These are phyloP conservation scores for Gorsachius goisagi DNA, from an alignment of 2,113 vertebrate genomes.

Conservation along the genomic window DNA sequence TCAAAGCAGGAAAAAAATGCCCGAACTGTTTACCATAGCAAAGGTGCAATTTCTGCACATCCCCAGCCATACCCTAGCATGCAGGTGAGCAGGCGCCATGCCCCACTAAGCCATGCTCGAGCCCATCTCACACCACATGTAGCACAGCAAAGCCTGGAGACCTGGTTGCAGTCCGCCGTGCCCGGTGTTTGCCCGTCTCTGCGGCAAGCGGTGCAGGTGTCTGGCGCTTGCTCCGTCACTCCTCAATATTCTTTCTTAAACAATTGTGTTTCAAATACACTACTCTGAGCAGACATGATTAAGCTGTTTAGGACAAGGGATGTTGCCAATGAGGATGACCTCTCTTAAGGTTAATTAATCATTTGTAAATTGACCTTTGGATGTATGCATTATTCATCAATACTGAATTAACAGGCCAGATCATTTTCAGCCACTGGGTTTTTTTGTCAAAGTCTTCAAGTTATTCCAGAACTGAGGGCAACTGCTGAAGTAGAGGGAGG, in stretches of 20 bases:
- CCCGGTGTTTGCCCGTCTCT: rapidly evolving
- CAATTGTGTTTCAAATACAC: neutral
- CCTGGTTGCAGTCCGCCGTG: rapidly evolving
- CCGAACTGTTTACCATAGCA: neutral
- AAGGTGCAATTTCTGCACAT: neutral
- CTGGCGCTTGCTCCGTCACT: rapidly evolving
- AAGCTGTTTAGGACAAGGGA: neutral
- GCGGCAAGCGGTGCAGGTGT: rapidly evolving
- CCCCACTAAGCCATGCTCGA: rapidly evolving
- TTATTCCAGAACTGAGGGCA: neutral
- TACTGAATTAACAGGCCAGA: neutral
- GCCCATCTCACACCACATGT: too few species aligned
- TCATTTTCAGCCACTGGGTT: neutral
- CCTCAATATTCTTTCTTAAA: neutral
- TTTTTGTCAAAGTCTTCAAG: neutral
- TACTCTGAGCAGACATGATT: neutral
- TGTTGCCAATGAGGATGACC: neutral
- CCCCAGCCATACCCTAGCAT: neutral
- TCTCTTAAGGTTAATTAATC: slow-evolving; percentile 57
- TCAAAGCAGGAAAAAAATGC: neutral
- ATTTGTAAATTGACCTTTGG: slow-evolving; percentile 44
- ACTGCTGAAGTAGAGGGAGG: neutral
- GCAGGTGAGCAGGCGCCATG: rapidly evolving
- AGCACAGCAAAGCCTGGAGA: neutral
- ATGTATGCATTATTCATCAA: slow-evolving; percentile 25